Evolutionary conservation across 2,888 invertebrate genomes (phyloP), one percentile per base, ranked within the genome.

Genomic region (Abrostola tripartita): DNA sequence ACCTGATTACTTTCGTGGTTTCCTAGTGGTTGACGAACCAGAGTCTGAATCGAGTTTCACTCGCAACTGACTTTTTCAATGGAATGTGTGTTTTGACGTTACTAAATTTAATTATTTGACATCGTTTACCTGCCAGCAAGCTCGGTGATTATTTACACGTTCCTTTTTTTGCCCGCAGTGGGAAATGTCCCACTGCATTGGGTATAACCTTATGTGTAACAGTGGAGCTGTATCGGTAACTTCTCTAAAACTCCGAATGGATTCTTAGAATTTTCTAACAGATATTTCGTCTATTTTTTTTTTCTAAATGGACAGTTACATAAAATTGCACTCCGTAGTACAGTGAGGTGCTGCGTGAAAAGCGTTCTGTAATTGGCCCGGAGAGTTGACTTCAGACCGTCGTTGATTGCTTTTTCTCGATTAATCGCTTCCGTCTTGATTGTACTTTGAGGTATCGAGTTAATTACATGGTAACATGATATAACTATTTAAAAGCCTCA

Each of bases 401-500:
- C 57, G 64, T 78, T 82, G 81, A 86, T 85, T 82, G 79, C 80
- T 79, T 84, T 82, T 75, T 78, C 69, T 74, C 77, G 65, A 82
- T 83, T 82, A 85, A 78, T 80, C 70, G 66, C 58, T 61, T 57
- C 58, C 59, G 52, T 58, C 49, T 51, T n/a, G 54, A 51, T 74
- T 63, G 58, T 67, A 71, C 76, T 71, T 74, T 24, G 44, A 47
- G 44, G 44, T 47, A 47, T 65, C 50, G 44, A 50, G 36, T 57
- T 74, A 77, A 72, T 74, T 68, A 65, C 58, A 38, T 52, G 35
- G 51, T 37, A 11, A 36, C 35, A 7, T 37, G 10, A 6, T 51
- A 6, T 51, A 6, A 24, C 14, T 9, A 47, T 47, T 47, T 47
- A 4, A 24, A 24, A 47, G 44, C 14, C 14, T 47, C 44, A 47